These are phyloP conservation scores for Sapayoa aenigma DNA, from an alignment of 2,113 vertebrate genomes.

Conservation along the genomic window DNA sequence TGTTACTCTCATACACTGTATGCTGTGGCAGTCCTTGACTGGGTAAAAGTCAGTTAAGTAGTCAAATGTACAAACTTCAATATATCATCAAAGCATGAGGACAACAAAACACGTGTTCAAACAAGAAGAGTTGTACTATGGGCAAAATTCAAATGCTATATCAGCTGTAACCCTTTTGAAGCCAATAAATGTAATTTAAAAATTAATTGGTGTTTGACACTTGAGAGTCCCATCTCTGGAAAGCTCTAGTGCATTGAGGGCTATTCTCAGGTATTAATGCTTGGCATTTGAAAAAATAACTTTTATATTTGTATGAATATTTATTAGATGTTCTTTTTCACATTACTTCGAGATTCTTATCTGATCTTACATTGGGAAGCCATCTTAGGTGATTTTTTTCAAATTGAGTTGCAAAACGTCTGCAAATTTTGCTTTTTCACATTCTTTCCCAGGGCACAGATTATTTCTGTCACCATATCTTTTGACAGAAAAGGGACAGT, in stretches of 20 bases:
- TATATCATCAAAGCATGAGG: not conserved
- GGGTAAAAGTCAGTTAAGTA: not conserved
- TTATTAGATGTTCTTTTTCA: not conserved
- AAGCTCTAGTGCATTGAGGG: not conserved
- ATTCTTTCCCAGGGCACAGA: not conserved
- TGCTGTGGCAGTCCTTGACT: not conserved
- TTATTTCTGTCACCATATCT: not conserved
- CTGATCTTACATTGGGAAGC: not conserved
- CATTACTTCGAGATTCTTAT: not conserved
- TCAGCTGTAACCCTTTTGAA: not conserved
- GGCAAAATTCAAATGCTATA: not conserved
- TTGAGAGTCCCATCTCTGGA: not conserved
- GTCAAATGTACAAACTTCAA: not conserved
- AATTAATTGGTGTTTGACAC: not conserved
- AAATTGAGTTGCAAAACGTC: not conserved
- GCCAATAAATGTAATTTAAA: not conserved
- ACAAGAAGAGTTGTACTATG: not conserved
- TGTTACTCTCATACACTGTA: fast-evolving
- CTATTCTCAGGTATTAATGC: not conserved
- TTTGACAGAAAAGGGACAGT: not conserved
- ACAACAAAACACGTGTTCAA: not conserved
- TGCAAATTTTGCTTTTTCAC: not conserved
- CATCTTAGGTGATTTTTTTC: not conserved
- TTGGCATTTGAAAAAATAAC: not conserved
- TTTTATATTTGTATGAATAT: not conserved